These are phyloP conservation scores for Rhingia rostrata DNA, from an alignment of 2,888 invertebrate genomes.

Conservation along the genomic window DNA sequence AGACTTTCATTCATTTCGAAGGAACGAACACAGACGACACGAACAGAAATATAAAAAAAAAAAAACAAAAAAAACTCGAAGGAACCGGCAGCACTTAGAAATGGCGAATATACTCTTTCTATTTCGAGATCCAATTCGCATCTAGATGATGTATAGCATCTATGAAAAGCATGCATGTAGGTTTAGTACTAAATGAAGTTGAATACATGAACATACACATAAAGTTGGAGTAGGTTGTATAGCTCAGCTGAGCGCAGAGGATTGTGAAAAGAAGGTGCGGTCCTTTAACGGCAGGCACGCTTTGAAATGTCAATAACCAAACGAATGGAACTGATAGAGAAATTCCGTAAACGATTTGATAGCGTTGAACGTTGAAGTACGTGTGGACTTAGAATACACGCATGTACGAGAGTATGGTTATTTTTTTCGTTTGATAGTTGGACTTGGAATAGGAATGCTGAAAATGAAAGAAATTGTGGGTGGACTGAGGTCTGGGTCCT, in stretches of 20 bases:
- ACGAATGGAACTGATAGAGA: conserved; percentile 72
- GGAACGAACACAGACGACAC: conserved; percentile 58
- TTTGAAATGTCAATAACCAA: conserved; percentile 70
- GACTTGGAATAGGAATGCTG: conserved; percentile 16
- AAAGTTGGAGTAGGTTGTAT: neutral
- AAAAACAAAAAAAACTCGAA: conserved; percentile 27
- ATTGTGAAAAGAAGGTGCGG: conserved; percentile 22
- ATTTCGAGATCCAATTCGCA: conserved; percentile 52
- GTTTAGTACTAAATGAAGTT: conserved; percentile 38
- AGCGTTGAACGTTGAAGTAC: conserved; percentile 51
- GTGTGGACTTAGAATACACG: conserved; percentile 22
- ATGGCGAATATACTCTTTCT: conserved; percentile 63
- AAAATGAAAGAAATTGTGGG: neutral
- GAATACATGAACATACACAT: neutral
- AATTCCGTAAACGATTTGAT: conserved; percentile 72
- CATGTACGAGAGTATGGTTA: conserved; percentile 4
- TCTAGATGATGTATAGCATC: conserved; percentile 48
- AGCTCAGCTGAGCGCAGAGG: neutral
- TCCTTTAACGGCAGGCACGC: conserved; percentile 52
- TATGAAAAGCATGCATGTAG: conserved; percentile 13
- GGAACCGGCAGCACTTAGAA: conserved; percentile 62
- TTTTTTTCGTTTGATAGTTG: neutral
- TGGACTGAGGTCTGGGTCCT: neutral
- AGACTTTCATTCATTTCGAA: conserved; percentile 73
- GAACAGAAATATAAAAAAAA: neutral